Conservation (phyloP, 2,888 invertebrate genomes). For the Agriopis leucophaearia region DNA sequence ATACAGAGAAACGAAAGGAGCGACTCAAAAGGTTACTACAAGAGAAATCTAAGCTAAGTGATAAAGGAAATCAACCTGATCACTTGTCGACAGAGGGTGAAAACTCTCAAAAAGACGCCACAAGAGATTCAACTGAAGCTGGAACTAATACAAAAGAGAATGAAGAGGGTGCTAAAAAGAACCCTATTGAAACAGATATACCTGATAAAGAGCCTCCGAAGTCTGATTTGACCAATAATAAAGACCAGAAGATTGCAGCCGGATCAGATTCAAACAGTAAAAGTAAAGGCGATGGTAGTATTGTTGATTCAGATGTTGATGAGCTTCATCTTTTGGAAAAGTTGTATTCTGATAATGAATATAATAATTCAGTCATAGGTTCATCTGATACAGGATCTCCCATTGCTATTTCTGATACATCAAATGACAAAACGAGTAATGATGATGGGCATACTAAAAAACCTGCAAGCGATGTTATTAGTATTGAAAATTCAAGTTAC, state of each 20-base stretch:
- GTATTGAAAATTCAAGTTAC: constrained; percentile 80
- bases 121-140: constrained; percentile 15
- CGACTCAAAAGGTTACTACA: constrained; percentile 68
- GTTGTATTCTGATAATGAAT: constrained; percentile 68
- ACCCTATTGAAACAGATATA: not conserved
- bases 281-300: constrained; percentile 36
- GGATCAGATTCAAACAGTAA: constrained; percentile 8
- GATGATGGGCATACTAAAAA: constrained; percentile 51
- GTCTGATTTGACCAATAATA: constrained; percentile 1
- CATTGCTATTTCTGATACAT: constrained; percentile 72
- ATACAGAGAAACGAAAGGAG: constrained; percentile 72
- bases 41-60: constrained; percentile 61
- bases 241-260: not conserved
- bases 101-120: constrained; percentile 29
- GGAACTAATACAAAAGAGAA: constrained; percentile 26
- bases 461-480: constrained; percentile 66
- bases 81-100: constrained; percentile 25
- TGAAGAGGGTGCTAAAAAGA: constrained; percentile 30
- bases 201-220: not conserved
- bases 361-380: constrained; percentile 51
- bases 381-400: constrained; percentile 69
- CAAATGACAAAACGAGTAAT: constrained; percentile 54
- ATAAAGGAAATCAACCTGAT: constrained; percentile 44
- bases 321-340: constrained; percentile 75
- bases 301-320: constrained; percentile 71